Percentiles rank a stretch among this genome's conserved stretches.
Conservation (phyloP, 2,113 vertebrate genomes). For the Phodopus roborovskii region DNA sequence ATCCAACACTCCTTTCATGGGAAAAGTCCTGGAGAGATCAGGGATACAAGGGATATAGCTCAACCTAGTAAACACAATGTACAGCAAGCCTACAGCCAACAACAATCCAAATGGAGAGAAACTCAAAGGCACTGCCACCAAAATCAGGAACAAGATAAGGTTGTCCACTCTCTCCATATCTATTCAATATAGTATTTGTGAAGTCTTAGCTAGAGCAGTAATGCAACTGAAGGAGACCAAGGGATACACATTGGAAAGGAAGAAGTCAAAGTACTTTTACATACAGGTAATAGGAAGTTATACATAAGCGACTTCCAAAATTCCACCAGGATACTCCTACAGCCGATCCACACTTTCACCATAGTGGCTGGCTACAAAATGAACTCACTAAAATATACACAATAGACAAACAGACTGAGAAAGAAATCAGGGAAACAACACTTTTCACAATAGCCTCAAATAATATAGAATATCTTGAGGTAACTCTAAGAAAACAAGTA, state of each 20-base stretch:
- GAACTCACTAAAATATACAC: neutral
- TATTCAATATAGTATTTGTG: neutral
- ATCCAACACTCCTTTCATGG: neutral
- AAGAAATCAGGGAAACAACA: neutral
- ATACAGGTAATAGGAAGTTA: neutral
- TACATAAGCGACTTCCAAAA: neutral
- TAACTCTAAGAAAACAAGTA: neutral
- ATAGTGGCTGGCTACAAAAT: neutral
- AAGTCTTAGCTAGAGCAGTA: neutral
- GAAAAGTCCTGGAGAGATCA: neutral
- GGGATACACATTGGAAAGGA: neutral
- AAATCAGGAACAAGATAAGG: neutral
- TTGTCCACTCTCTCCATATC: neutral
- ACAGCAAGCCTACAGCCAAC: neutral
- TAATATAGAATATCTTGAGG: neutral
- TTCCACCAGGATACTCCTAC: neutral
- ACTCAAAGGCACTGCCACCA: neutral
- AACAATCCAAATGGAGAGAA: neutral
- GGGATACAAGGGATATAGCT: neutral
- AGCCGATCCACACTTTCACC: neutral
- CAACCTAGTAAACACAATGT: neutral
- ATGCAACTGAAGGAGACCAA: neutral
- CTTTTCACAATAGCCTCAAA: neutral
- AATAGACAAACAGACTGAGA: neutral
- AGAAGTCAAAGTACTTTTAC: neutral